Percentiles rank a stretch among this genome's conserved stretches.
These are phyloP conservation scores for Nephila pilipes DNA, from an alignment of 1,140 invertebrate species.

Conservation along the genomic window DNA sequence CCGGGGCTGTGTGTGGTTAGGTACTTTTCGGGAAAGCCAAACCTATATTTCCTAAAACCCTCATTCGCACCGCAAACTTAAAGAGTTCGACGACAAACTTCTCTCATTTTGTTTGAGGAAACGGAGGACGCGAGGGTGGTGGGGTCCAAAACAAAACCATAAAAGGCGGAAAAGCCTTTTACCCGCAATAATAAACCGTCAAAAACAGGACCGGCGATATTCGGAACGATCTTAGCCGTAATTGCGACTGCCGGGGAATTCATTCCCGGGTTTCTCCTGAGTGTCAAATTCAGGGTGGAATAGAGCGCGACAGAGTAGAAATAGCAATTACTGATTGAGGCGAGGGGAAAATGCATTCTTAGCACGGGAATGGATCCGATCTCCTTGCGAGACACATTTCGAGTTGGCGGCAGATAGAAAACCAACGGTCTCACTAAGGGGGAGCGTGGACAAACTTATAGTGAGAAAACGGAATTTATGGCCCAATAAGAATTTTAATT, in stretches of 20 bases:
- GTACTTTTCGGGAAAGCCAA: background rate
- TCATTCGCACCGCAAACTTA: slow-evolving; percentile 6
- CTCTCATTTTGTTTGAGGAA: slow-evolving; percentile 28
- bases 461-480: background rate
- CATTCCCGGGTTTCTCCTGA: slow-evolving; percentile 4
- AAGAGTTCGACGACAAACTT: slow-evolving; percentile 38
- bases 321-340: slow-evolving; percentile 70
- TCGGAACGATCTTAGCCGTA: slow-evolving; percentile 47
- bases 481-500: slow-evolving; percentile 8
- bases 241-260: slow-evolving; percentile 35
- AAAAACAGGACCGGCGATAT: slow-evolving; percentile 58
- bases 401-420: background rate
- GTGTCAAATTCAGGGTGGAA: slow-evolving; percentile 66
- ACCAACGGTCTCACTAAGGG: background rate
- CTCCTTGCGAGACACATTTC: slow-evolving; percentile 27
- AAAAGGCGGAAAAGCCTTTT: slow-evolving; percentile 47
- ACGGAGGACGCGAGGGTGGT: too few relatives aligned
- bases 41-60: slow-evolving; percentile 31
- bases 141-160: slow-evolving; percentile 48
- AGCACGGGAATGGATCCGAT: background rate
- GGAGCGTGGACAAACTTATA: slow-evolving; percentile 2
- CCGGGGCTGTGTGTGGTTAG: background rate
- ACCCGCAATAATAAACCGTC: slow-evolving; percentile 66
- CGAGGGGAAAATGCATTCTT: slow-evolving; percentile 44
- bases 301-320: slow-evolving; percentile 65